phyloP scores from a whole-genome alignment of 2,113 vertebrate species.

The Daphoenositta chrysoptera region DNA sequence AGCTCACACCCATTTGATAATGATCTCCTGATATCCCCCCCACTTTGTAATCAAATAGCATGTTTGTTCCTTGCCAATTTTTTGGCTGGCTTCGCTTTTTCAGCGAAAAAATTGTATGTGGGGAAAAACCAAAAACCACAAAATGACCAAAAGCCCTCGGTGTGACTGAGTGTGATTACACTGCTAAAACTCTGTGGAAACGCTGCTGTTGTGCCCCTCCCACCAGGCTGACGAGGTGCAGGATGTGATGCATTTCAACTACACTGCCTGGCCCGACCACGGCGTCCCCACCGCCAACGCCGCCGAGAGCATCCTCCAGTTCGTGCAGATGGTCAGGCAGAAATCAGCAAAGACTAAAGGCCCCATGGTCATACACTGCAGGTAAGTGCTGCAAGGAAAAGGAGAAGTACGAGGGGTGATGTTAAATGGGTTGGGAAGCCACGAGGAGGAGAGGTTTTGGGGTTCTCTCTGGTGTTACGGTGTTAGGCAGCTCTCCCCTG shows the following conservation, averaged over 20 bases:
- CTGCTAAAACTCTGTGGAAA: not conserved
- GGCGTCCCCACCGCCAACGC: slow-evolving; percentile 90
- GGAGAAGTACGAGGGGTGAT: not conserved
- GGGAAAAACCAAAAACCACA: fast-evolving
- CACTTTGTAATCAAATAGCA: not conserved
- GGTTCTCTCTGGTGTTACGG: fast-evolving
- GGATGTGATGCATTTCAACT: slow-evolving; percentile 92
- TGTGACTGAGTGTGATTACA: not conserved
- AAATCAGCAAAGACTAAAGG: slow-evolving; percentile 84
- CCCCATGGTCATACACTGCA: slow-evolving; percentile 92
- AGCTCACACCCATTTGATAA: not conserved
- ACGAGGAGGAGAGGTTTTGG: not conserved
- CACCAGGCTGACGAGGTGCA: slow-evolving; percentile 87
- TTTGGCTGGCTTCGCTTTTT: not conserved
- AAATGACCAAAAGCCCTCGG: not conserved
- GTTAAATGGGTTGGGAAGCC: not conserved
- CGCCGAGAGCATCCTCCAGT: slow-evolving; percentile 93
- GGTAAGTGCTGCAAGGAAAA: slow-evolving; percentile 64
- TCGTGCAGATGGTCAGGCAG: slow-evolving; percentile 90
- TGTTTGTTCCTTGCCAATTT: not conserved
- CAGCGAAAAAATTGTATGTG: not conserved
- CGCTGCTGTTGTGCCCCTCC: not conserved
- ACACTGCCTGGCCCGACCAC: slow-evolving; percentile 95
- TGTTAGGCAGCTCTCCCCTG: not conserved
- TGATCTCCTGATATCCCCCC: not conserved